Conservation (phyloP, 2,888 invertebrate genomes). For the Lasioglossum lativentre region DNA sequence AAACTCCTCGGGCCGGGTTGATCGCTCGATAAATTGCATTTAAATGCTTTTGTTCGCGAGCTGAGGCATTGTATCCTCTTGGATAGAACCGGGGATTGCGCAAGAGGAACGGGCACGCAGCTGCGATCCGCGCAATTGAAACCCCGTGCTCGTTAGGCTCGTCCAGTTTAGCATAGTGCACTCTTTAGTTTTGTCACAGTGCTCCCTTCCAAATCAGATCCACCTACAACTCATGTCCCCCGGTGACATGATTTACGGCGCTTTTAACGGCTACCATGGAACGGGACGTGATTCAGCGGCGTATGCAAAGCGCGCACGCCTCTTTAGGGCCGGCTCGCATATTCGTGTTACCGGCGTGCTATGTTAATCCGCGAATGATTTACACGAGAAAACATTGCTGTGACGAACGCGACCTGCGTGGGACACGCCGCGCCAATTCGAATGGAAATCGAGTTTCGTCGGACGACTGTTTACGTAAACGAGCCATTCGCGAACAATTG, state of each 20-base stretch:
- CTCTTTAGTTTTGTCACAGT: conserved; percentile 62
- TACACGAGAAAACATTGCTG: conserved; percentile 48
- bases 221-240: conserved; percentile 65
- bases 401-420: conserved; percentile 5
- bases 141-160: conserved; percentile 48
- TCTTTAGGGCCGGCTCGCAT: conserved; percentile 50
- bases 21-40: conserved; percentile 47
- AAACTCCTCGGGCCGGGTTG: conserved; percentile 1
- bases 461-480: conserved; percentile 4
- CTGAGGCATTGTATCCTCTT: conserved; percentile 32
- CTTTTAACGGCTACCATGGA: conserved; percentile 64
- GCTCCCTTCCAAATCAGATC: conserved; percentile 65
- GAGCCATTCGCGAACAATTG: not conserved
- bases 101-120: conserved; percentile 38
- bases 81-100: conserved; percentile 29
- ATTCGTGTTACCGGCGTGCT: conserved; percentile 50
- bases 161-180: conserved; percentile 47
- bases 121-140: conserved; percentile 46
- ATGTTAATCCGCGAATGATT: conserved; percentile 64
- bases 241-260: conserved; percentile 63
- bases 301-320: conserved; percentile 59
- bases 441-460: not conserved
- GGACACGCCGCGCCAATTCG: not conserved
- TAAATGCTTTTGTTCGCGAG: conserved; percentile 35
- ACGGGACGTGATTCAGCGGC: conserved; percentile 54